Evolutionary conservation across 1,140 invertebrate genomes (phyloP), one percentile per base, ranked within the genome.

Genomic region (Aphelenchoides besseyi): DNA sequence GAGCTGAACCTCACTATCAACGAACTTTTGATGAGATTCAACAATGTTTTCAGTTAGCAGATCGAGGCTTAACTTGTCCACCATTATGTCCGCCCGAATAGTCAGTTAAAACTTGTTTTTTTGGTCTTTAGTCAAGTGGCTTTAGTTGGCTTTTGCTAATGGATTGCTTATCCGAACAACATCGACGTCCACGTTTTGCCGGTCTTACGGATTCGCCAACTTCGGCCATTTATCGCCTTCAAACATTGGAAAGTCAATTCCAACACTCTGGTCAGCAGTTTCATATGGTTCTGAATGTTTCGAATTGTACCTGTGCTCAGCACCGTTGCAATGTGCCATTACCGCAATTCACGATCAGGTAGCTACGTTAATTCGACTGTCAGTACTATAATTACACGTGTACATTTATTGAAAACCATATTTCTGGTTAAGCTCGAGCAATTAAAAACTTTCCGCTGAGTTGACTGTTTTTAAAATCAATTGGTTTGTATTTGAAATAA

Each of bases 1-100:
- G 79, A 2, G 79, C 81, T 30, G 79, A 81, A 29, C 79, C 79
- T 5, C 79, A 81, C 59, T 81, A 69, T 62, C 79, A 81, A 66
- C 48, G 76, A 35, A 83, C 79, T 2, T 75, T 75, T 64, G 80
- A 82, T 33, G 79, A 81, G 36, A 81, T 81, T 33, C 69, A 74
- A 30, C 37, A 74, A 37, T 61, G 59, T 9, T 81, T 83, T 66
- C 36, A n/a, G 1, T 67, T 33, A 3, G 63, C 78, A 1, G 74
- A 81, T 63, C 74, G 79, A 18, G 79, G 79, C 2, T 48, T 81
- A 9, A 52, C 75, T 2, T 67, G 71, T 48, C 79, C 80, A n/a
- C 41, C 57, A 26, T 64, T 48, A 9, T 82, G 80, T 69, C 79
- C 79, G 1, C 30, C 54, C 8, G 79, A 83, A 12, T 81, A 74